Percentiles rank a stretch among this genome's conserved stretches.
These are phyloP conservation scores for Hirudo medicinalis DNA, from an alignment of 1,140 invertebrate species.

Conservation along the genomic window DNA sequence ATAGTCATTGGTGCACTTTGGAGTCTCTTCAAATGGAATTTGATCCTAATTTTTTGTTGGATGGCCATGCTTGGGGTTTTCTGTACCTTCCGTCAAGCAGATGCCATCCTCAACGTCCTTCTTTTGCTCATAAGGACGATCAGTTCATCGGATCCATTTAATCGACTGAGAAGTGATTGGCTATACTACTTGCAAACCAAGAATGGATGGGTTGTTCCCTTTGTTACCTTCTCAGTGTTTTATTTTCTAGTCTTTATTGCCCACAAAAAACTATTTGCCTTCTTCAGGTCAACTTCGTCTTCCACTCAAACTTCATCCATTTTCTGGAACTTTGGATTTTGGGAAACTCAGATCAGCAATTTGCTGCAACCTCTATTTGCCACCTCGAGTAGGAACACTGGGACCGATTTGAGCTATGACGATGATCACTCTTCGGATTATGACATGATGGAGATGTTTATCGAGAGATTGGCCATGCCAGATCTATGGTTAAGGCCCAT, in stretches of 20 bases:
- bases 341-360: constrained; percentile 31
- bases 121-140: constrained; percentile 32
- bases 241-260: not conserved
- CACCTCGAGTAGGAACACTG: not conserved
- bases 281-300: not conserved
- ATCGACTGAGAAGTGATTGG: constrained; percentile 33
- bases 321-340: constrained; percentile 28
- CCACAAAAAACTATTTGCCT: not conserved
- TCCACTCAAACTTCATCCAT: not conserved
- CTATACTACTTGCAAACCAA: constrained; percentile 16
- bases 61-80: constrained; percentile 38
- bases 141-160: constrained; percentile 29
- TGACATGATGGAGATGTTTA: constrained; percentile 36
- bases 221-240: constrained; percentile 16
- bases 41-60: constrained; percentile 41
- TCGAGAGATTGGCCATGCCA: constrained; percentile 42
- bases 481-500: constrained; percentile 44
- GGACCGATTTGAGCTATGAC: constrained; percentile 26
- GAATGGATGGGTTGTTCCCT: constrained; percentile 16
- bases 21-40: constrained; percentile 42
- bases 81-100: constrained; percentile 35
- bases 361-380: constrained; percentile 36
- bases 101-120: constrained; percentile 27
- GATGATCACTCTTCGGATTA: constrained; percentile 34
- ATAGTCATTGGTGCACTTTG: constrained; percentile 35